Base-by-base conservation (phyloP, 2,888 invertebrate genomes). In the Resseliella maxima region DNA sequence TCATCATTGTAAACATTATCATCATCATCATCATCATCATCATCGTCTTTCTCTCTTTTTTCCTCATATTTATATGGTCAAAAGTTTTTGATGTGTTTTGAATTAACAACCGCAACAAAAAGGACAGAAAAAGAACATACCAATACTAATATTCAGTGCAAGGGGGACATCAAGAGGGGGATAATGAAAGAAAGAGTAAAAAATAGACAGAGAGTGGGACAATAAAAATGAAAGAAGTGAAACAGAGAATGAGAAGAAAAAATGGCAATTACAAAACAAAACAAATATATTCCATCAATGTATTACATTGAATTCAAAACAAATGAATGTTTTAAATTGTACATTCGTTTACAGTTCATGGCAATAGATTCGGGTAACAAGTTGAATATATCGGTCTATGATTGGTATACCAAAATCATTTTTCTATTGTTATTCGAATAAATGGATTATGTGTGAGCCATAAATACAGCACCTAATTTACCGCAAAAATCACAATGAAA, bases 1-100 rank as follows among this genome's bases (percentile, higher is more conserved):
- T 24, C 59, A 3, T n/a, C n/a, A n/a, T n/a, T n/a, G n/a, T n/a
- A n/a, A n/a, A n/a, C n/a, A n/a, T n/a, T n/a, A n/a, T n/a, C n/a
- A n/a, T n/a, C n/a, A n/a, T n/a, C n/a, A n/a, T n/a, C n/a, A n/a
- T n/a, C n/a, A n/a, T n/a, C n/a, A n/a, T n/a, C n/a, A 6, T 8
- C 24, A 72, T n/a, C n/a, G 1, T 31, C 72, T 15, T 35, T 1
- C 5, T 31, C 72, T 0, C 31, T 72, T 35, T 5, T 31, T 31
- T 35, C 18, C 31, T 2, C 31, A 24, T 24, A 35, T 31, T 59
- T 59, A 35, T 72, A 59, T 36, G 83, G 83, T 83, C 83, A 83
- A 83, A n/a, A 83, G 83, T 83, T 83, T 83, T 38, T 83, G n/a
- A 83, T 83, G 41, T 83, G 12, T 83, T 83, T 83, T 38, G 24